Evolutionary conservation across 2,797 vertebrate genomes (phyloP).

Genomic region (Macrochelys suwanniensis): DNA sequence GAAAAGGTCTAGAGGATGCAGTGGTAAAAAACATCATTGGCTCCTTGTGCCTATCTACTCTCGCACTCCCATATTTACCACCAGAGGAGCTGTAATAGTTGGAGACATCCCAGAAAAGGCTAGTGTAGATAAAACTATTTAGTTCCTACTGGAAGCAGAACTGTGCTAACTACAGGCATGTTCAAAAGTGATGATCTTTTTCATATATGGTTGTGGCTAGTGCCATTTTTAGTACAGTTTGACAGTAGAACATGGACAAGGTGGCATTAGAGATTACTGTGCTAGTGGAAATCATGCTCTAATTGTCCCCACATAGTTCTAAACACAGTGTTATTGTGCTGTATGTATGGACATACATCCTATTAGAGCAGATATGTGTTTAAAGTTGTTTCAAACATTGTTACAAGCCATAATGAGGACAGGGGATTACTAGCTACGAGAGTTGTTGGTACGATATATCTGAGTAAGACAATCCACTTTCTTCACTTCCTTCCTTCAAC

Average conservation of each 20-base stretch:
- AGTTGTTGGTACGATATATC: not conserved
- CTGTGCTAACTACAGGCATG: not conserved
- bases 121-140: not conserved
- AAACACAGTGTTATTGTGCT: not conserved
- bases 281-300: not conserved
- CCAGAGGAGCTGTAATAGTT: not conserved
- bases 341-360: not conserved
- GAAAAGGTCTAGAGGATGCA: not conserved
- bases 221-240: not conserved
- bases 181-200: not conserved
- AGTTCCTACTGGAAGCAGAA: not conserved
- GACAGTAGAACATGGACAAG: not conserved
- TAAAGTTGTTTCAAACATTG: not conserved
- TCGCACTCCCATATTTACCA: not conserved
- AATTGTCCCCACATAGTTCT: not conserved
- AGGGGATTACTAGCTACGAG: not conserved
- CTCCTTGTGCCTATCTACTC: not conserved
- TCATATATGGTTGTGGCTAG: not conserved
- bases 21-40: not conserved
- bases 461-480: not conserved
- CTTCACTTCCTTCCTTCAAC: constrained; percentile 70
- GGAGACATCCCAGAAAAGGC: not conserved
- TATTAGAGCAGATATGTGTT: not conserved
- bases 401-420: not conserved
- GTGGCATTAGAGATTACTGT: not conserved